A percentile compares a stretch with the other conserved stretches of the same genome.
phyloP scores from a whole-genome alignment of 2,113 vertebrate species.

The Cyprinodon brontotheroides region DNA sequence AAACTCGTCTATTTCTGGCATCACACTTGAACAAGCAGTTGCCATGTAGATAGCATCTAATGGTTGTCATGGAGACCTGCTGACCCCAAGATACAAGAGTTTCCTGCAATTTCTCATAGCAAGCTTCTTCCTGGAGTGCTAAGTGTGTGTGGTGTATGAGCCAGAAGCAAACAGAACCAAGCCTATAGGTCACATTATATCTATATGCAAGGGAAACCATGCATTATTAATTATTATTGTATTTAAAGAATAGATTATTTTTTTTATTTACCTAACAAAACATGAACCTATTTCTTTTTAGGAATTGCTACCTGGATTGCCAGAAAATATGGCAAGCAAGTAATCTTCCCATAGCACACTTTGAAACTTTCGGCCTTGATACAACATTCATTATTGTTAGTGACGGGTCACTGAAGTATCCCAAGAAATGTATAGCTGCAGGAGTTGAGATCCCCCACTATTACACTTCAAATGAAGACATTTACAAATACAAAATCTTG shows the following conservation, averaged over 20 bases:
- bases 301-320: neutral
- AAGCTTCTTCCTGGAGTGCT: neutral
- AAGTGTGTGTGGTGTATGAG: neutral
- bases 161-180: neutral
- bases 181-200: neutral
- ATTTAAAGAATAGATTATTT: too few relatives aligned
- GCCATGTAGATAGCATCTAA: neutral
- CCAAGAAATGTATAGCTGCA: too few relatives aligned
- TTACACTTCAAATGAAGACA: too few relatives aligned
- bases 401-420: too few relatives aligned
- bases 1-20: neutral
- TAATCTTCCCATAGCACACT: constrained; percentile 1
- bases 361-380: neutral
- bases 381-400: neutral
- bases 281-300: neutral
- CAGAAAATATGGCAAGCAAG: neutral
- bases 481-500: too few relatives aligned
- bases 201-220: too few relatives aligned
- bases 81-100: neutral
- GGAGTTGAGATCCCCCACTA: too few relatives aligned
- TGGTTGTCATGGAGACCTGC: neutral
- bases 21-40: neutral
- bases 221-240: too few relatives aligned
- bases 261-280: too few relatives aligned
- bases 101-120: neutral